Evolutionary conservation across 1,140 invertebrate species (phyloP).

Genomic region (Leptinotarsa lineolata): DNA sequence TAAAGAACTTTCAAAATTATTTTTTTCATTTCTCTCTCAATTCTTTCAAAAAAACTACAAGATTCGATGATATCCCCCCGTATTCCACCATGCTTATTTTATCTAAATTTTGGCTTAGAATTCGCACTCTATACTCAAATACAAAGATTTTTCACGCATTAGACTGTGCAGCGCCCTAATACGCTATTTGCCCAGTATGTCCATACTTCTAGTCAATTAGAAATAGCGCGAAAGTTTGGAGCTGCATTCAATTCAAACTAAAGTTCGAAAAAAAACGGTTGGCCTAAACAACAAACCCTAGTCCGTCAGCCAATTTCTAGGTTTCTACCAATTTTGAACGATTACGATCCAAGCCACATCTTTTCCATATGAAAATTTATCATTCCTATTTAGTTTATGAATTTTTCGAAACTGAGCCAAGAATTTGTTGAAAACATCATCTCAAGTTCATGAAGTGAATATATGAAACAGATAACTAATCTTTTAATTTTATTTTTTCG

Average conservation of each 20-base stretch:
- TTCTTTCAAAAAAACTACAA: no score
- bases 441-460: no score
- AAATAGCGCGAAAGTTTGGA: slow-evolving; percentile 36
- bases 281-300: slow-evolving; percentile 41
- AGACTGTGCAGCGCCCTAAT: slow-evolving; percentile 19
- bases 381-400: no score
- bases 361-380: no score
- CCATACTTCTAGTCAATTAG: slow-evolving; percentile 45
- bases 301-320: background rate
- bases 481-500: no score
- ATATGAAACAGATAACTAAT: no score
- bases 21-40: no score
- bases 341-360: no score
- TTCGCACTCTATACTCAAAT: slow-evolving; percentile 1
- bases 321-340: no score
- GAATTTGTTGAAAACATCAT: no score
- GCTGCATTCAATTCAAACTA: slow-evolving; percentile 31
- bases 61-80: background rate
- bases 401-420: no score
- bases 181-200: slow-evolving; percentile 38
- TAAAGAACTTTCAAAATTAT: no score
- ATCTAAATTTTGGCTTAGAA: background rate
- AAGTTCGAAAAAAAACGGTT: slow-evolving; percentile 26
- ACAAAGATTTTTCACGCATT: background rate
- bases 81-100: background rate